These are phyloP conservation scores for Nycticorax nycticorax DNA, from an alignment of 2,113 vertebrate genomes.

Conservation along the genomic window DNA sequence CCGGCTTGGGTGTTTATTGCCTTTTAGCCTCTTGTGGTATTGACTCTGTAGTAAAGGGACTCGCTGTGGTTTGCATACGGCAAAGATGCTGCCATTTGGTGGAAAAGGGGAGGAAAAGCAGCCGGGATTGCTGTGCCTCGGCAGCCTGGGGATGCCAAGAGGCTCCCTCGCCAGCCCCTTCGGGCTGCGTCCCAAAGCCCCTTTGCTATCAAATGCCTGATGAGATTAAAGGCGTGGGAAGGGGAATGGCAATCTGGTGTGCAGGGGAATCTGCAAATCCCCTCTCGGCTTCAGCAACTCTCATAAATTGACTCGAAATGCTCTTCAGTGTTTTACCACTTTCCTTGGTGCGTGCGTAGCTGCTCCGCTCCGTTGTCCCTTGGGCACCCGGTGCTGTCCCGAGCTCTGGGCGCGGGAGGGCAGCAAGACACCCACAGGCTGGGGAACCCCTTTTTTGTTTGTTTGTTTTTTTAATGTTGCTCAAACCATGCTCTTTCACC, in stretches of 20 bases:
- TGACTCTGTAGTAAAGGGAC: too few relatives aligned
- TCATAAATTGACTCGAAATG: neutral
- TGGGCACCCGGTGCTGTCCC: accelerated
- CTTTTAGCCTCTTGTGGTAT: neutral
- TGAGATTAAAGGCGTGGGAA: neutral
- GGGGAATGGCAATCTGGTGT: neutral
- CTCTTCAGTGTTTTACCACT: neutral
- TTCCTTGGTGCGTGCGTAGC: accelerated
- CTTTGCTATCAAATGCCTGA: neutral
- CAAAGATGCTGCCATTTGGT: neutral
- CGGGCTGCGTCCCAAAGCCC: neutral
- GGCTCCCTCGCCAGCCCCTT: neutral
- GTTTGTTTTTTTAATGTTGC: neutral
- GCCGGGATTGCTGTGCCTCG: accelerated
- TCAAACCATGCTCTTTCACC: neutral
- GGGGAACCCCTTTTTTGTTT: neutral
- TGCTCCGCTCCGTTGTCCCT: accelerated
- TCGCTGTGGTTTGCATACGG: accelerated
- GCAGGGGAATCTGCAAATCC: neutral
- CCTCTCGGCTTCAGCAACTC: neutral
- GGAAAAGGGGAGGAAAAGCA: neutral
- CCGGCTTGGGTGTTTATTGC: neutral
- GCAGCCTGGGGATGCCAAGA: neutral
- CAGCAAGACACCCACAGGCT: accelerated
- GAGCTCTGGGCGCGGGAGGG: neutral